These are phyloP conservation scores for Oreortyx pictus DNA, from an alignment of 2,797 vertebrate species.

Conservation along the genomic window DNA sequence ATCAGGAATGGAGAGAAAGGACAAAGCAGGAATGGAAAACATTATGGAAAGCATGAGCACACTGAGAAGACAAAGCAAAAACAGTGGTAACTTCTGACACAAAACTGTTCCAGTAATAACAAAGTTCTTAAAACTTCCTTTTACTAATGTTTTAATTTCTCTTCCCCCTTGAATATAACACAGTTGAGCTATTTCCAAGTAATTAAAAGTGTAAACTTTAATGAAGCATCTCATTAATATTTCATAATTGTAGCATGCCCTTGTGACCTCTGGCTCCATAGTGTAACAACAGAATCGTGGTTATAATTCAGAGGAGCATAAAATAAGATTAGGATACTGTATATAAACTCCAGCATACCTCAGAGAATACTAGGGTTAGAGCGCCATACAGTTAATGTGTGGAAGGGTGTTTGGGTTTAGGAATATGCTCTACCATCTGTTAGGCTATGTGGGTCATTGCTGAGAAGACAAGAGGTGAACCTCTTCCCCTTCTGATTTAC, in stretches of 20 bases:
- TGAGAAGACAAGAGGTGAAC: background rate
- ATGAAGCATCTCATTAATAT: too few species aligned
- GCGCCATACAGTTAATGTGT: background rate
- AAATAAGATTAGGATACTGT: slow-evolving; percentile 31
- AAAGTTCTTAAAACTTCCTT: too few species aligned
- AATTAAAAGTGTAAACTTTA: too few species aligned
- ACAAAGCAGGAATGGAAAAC: background rate
- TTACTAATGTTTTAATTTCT: too few species aligned
- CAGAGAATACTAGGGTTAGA: background rate
- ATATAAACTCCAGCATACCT: slow-evolving; percentile 8
- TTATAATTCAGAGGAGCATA: slow-evolving; percentile 54
- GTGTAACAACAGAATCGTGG: background rate
- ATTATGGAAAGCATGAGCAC: background rate
- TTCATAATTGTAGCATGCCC: too few species aligned
- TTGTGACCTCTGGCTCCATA: background rate
- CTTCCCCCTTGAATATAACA: too few species aligned
- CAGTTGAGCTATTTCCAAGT: too few species aligned
- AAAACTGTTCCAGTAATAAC: background rate
- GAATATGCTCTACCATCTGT: background rate
- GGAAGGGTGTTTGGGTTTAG: background rate
- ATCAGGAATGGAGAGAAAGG: background rate
- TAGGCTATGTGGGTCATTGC: background rate
- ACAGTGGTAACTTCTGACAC: background rate
- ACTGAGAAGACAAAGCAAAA: background rate
- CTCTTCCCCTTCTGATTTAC: background rate